These are phyloP conservation scores for Lytechinus variegatus DNA, from an alignment of 35 echinoderm and acorn worm species.

Conservation along the genomic window DNA sequence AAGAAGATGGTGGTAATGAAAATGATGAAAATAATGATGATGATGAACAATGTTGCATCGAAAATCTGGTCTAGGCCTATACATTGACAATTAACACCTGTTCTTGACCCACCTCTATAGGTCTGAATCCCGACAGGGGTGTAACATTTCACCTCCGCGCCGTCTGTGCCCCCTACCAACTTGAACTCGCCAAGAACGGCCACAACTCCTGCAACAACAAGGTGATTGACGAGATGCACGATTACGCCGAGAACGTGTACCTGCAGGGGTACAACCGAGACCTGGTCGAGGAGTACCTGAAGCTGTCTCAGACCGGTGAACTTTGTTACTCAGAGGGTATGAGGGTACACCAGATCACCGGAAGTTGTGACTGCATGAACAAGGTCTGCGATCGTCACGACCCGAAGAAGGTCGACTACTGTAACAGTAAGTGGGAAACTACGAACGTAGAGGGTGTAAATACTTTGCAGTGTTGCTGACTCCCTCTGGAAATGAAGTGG, in stretches of 20 bases:
- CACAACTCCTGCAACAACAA: neutral
- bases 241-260: neutral
- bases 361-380: neutral
- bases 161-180: neutral
- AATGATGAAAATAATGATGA: no score
- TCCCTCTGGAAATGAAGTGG: no score
- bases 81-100: no score
- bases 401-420: neutral
- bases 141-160: neutral
- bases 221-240: neutral
- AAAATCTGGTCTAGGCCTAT: no score
- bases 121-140: neutral
- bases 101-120: neutral
- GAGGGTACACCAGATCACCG: neutral
- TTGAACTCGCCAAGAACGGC: neutral
- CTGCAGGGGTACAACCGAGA: neutral
- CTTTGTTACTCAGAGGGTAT: neutral
- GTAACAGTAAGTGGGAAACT: neutral
- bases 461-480: no score
- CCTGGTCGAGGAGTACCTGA: neutral
- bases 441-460: no score
- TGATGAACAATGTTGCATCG: no score
- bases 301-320: neutral
- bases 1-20: no score
- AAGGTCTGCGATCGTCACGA: neutral